A percentile compares a stretch with the other conserved stretches of the same genome.
phyloP scores from a whole-genome alignment of 2,113 vertebrate genomes.

The Serinus canaria region DNA sequence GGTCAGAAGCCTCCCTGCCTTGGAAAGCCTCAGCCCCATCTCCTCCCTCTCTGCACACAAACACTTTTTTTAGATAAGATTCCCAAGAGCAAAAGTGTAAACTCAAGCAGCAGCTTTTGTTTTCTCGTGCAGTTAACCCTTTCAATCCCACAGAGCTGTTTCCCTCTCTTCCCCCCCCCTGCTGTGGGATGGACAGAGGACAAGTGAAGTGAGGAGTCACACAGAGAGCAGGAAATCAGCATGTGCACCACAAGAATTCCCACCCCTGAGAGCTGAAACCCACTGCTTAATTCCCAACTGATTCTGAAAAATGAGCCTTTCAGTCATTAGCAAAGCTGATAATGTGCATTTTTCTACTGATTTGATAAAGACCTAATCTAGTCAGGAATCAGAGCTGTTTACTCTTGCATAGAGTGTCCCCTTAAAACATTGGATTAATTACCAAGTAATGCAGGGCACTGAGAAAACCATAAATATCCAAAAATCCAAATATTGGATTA shows the following conservation, averaged over 20 bases:
- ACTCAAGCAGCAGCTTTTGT: background rate
- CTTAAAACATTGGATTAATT: fast-evolving
- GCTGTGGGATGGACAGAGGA: background rate
- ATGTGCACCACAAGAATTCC: background rate
- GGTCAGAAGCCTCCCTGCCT: background rate
- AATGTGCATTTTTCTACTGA: background rate
- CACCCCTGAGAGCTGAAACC: background rate
- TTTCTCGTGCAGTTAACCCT: background rate
- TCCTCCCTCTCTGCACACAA: background rate
- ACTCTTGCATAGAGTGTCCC: background rate
- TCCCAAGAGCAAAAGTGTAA: background rate
- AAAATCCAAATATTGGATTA: fast-evolving
- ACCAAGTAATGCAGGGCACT: background rate
- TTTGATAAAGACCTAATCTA: background rate
- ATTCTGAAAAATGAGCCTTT: background rate
- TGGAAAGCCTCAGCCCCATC: background rate
- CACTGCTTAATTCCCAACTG: background rate
- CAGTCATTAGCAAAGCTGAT: background rate
- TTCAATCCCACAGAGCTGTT: background rate
- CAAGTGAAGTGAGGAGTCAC: background rate
- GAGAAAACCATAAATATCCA: background rate
- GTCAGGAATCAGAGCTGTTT: background rate
- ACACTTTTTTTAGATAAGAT: background rate
- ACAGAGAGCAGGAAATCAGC: fast-evolving
- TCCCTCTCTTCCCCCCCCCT: background rate